Evolutionary conservation across 2,113 vertebrate species (phyloP).

Genomic region (Halichoeres trimaculatus): DNA sequence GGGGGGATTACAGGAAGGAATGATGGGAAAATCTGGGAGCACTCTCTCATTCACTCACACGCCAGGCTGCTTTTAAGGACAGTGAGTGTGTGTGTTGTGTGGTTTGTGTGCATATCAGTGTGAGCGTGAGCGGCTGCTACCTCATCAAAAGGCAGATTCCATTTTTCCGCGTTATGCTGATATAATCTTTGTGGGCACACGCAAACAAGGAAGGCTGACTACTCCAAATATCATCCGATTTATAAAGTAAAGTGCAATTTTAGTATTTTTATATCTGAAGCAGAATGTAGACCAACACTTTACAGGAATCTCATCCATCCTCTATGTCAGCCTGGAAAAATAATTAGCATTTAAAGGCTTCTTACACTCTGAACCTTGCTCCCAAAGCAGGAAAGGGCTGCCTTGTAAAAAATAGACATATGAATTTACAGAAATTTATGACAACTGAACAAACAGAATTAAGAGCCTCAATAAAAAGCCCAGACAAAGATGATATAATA

Average conservation of each 20-base stretch:
- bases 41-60: slow-evolving; percentile 76
- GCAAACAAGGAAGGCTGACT: slow-evolving; percentile 30
- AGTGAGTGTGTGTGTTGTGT: slow-evolving; percentile 39
- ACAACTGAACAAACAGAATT: slow-evolving; percentile 46
- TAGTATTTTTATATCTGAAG: slow-evolving; percentile 38
- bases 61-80: slow-evolving; percentile 77
- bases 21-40: slow-evolving; percentile 80
- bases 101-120: slow-evolving; percentile 32
- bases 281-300: slow-evolving; percentile 43
- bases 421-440: slow-evolving; percentile 64
- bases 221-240: slow-evolving; percentile 10
- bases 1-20: slow-evolving; percentile 78
- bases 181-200: slow-evolving; percentile 52
- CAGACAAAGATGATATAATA: slow-evolving; percentile 60
- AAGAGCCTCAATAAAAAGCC: slow-evolving; percentile 50
- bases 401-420: slow-evolving; percentile 47
- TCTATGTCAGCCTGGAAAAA: slow-evolving; percentile 47
- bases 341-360: slow-evolving; percentile 52
- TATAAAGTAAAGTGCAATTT: slow-evolving; percentile 20
- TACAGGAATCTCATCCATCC: slow-evolving; percentile 37
- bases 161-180: slow-evolving; percentile 58
- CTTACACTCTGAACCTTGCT: slow-evolving; percentile 16
- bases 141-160: slow-evolving; percentile 70
- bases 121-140: slow-evolving; percentile 52
- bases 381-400: slow-evolving; percentile 32